phyloP scores from a whole-genome alignment of 2,113 vertebrate species.

The Aegotheles bennettii region DNA sequence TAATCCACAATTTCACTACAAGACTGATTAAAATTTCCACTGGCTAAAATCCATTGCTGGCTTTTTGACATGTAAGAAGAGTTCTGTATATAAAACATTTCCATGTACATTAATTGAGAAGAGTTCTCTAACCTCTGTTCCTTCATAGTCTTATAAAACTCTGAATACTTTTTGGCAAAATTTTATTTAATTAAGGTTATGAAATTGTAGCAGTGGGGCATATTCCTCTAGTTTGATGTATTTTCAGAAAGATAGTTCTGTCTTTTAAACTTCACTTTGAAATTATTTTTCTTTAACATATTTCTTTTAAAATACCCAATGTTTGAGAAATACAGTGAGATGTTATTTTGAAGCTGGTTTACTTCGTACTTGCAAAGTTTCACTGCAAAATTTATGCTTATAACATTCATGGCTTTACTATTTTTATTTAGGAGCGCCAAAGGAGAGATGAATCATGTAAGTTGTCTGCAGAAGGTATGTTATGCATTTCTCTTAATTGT shows the following conservation, averaged over 20 bases:
- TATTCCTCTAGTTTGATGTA: not conserved
- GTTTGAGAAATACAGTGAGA: not conserved
- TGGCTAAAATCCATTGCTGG: not conserved
- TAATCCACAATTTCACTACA: not conserved
- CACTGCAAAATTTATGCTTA: not conserved
- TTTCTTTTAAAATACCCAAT: not conserved
- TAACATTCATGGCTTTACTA: not conserved
- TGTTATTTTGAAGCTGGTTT: not conserved
- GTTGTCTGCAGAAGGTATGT: constrained; percentile 78
- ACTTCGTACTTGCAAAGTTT: not conserved
- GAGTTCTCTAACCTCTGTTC: not conserved
- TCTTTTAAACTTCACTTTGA: not conserved
- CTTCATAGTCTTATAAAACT: not conserved
- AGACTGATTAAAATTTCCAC: not conserved
- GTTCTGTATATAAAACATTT: not conserved
- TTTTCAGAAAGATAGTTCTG: not conserved
- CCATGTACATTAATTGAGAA: not conserved
- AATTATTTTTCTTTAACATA: constrained; percentile 7
- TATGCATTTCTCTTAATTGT: not conserved
- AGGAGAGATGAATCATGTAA: constrained; percentile 81
- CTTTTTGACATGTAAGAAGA: not conserved
- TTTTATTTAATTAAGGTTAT: not conserved
- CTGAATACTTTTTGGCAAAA: not conserved
- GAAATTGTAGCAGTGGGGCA: not conserved
- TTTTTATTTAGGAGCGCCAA: constrained; percentile 82